phyloP scores from a whole-genome alignment of 2,113 vertebrate genomes.

The Puntigrus tetrazona region DNA sequence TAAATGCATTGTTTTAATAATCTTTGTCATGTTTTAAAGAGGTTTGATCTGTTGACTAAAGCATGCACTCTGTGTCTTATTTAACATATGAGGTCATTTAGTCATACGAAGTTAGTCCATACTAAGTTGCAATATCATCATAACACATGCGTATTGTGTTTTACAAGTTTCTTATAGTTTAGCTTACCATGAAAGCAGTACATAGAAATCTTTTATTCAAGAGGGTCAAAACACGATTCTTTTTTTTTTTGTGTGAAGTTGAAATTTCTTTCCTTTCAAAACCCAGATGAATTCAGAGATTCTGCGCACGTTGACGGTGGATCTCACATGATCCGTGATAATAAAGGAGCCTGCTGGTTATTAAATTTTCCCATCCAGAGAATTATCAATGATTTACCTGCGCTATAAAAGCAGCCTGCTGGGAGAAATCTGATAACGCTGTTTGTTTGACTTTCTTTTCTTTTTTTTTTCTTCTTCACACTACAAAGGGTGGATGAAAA shows the following conservation, averaged over 20 bases:
- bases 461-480: not conserved
- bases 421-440: constrained; percentile 48
- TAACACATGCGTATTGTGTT: not conserved
- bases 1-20: not conserved
- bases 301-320: constrained; percentile 40
- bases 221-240: not conserved
- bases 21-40: not conserved
- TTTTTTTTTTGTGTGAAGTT: too few species aligned
- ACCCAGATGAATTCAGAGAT: constrained; percentile 38
- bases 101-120: not conserved
- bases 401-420: constrained; percentile 44
- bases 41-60: too few species aligned
- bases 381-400: constrained; percentile 59
- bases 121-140: not conserved
- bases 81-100: not conserved
- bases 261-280: constrained; percentile 19
- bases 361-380: constrained; percentile 63
- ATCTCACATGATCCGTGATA: constrained; percentile 68
- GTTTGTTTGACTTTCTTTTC: constrained; percentile 28
- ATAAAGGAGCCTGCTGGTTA: constrained; percentile 62
- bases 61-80: too few species aligned
- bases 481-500: constrained; percentile 14
- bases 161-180: not conserved
- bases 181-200: not conserved
- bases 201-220: not conserved